phyloP scores from a whole-genome alignment of 2,888 invertebrate species.

The Cactoblastis cactorum region DNA sequence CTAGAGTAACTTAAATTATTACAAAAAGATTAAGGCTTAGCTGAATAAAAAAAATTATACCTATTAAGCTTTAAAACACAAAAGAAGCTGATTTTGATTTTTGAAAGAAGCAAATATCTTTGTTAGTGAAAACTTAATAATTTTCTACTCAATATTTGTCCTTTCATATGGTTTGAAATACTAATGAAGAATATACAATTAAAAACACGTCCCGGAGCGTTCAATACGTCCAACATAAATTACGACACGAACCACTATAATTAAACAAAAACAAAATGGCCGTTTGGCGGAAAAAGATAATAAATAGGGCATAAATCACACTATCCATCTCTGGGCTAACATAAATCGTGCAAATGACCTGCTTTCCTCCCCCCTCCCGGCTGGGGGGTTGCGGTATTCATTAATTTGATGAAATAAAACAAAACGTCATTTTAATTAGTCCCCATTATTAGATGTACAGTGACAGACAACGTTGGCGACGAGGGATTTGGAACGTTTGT shows the following conservation, averaged over 20 bases:
- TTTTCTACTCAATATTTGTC: no score
- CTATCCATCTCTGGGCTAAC: conserved; percentile 45
- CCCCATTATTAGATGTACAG: conserved; percentile 47
- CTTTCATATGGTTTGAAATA: background rate
- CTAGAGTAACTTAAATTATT: no score
- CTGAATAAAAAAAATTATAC: no score
- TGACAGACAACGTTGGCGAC: conserved; percentile 48
- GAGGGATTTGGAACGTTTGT: conserved; percentile 34
- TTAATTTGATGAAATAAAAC: conserved; percentile 66
- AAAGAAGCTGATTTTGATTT: no score
- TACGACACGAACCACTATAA: conserved; percentile 34
- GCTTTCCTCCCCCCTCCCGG: conserved; percentile 6
- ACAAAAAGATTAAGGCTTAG: no score
- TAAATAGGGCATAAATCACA: conserved; percentile 56
- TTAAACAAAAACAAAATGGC: conserved; percentile 30
- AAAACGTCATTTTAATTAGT: conserved; percentile 65
- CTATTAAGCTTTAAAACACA: no score
- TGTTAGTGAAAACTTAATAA: no score
- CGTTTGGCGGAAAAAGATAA: conserved; percentile 51
- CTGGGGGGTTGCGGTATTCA: conserved; percentile 27
- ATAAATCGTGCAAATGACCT: conserved; percentile 41
- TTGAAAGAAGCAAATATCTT: no score
- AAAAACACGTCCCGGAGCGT: background rate
- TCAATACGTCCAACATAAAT: conserved; percentile 14
- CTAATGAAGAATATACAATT: conserved; percentile 21